These are phyloP conservation scores for Vulpes ferrilata DNA, from an alignment of 2,113 vertebrate genomes.

Conservation along the genomic window DNA sequence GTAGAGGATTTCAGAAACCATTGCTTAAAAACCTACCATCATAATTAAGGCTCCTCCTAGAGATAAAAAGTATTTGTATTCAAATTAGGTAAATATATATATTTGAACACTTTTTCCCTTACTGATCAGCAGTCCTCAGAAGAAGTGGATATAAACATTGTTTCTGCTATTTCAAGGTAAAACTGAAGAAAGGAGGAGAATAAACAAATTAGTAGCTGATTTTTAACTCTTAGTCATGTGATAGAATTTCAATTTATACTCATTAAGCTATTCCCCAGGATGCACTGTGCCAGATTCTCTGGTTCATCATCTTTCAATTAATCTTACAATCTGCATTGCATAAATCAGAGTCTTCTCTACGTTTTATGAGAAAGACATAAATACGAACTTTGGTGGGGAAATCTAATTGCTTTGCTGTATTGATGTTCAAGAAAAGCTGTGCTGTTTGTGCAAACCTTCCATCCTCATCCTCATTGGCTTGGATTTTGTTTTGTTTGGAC, in stretches of 20 bases:
- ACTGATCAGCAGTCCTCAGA: neutral
- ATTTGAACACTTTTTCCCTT: neutral
- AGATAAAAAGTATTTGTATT: neutral
- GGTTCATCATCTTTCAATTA: neutral
- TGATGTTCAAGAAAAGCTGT: constrained; percentile 37
- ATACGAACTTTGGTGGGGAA: neutral
- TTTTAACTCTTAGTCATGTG: neutral
- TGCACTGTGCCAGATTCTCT: neutral
- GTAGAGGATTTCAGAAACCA: neutral
- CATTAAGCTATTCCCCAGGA: neutral
- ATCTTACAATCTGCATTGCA: neutral
- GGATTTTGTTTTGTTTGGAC: constrained; percentile 68
- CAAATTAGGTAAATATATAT: neutral
- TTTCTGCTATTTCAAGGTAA: neutral
- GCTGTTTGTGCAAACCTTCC: constrained; percentile 48
- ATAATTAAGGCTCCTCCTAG: constrained; percentile 6
- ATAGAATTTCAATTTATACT: neutral
- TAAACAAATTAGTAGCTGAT: neutral
- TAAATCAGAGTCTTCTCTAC: neutral
- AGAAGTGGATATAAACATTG: neutral
- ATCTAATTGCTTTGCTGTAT: neutral
- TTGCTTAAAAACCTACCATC: neutral
- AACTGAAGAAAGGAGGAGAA: neutral
- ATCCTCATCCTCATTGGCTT: neutral
- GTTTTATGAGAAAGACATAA: neutral